Evolutionary conservation across 2,113 vertebrate species (phyloP), one percentile per base, ranked within the genome.

Genomic region (Hepsetus odoe): DNA sequence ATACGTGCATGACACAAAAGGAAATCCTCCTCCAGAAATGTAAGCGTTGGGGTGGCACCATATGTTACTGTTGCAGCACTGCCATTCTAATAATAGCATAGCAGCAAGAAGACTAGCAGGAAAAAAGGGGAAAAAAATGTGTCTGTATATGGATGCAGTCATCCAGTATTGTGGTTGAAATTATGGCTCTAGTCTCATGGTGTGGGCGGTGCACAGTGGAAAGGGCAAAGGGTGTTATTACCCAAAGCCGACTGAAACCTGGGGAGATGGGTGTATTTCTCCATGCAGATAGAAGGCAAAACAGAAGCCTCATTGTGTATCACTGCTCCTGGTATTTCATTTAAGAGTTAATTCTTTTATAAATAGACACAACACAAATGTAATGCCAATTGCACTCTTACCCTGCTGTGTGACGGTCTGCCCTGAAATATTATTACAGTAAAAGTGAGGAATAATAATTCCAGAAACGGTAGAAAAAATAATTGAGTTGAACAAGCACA

Each of bases 121-220:
- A 62, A 18, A 69, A 65, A 74, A 49, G 35, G 20, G 14, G 22
- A 72, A 72, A 53, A 35, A 71, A 42, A 14, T 66, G 49, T 26
- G 18, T 69, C 65, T 59, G 53, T 44, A 62, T 59, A 64, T 67
- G 65, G 38, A 62, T 78, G 70, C 44, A 42, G 46, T 77, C 42
- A 68, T 73, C 53, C 38, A 26, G 70, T 77, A 73, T 66, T 80
- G 51, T 74, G 70, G 70, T 16, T 68, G 72, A 38, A 77, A 69
- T 69, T 77, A 77, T 77, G 51, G 71, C 59, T 58, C 65, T 49
- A 68, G 69, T 13, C 53, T 44, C 40, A 14, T 74, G 28, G 38
- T 32, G 74, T 62, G 70, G 24, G 61, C 38, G 56, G 62, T 67
- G 64, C 38, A 59, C 26, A 66, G 59, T 59, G 56, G 62, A 66